phyloP scores from a whole-genome alignment of 2,797 vertebrate species.

The Benthosema pterotum region DNA sequence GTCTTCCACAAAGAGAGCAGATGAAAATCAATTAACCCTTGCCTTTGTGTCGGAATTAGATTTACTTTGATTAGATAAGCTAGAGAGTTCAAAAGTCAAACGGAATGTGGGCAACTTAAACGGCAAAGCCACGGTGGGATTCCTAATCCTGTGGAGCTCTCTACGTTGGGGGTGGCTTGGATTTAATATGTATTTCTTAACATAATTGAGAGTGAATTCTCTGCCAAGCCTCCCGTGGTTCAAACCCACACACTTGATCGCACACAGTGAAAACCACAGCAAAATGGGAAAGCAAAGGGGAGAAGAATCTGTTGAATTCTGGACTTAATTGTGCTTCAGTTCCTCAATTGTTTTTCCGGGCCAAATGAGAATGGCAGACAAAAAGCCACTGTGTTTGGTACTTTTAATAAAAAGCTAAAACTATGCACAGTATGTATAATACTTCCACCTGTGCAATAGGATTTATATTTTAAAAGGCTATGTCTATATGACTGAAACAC shows the following conservation, averaged over 20 bases:
- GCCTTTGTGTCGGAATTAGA: constrained; percentile 34
- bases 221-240: constrained; percentile 28
- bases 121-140: constrained; percentile 45
- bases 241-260: constrained; percentile 14
- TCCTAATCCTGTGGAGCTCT: constrained; percentile 46
- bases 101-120: constrained; percentile 31
- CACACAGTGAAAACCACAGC: constrained; percentile 2
- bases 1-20: background rate
- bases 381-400: constrained; percentile 1
- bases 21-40: constrained; percentile 44
- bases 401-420: background rate
- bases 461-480: too few relatives aligned
- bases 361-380: constrained; percentile 26
- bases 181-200: constrained; percentile 27
- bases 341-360: background rate
- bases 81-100: constrained; percentile 37
- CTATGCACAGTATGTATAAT: background rate
- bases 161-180: constrained; percentile 36
- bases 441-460: background rate
- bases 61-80: constrained; percentile 44
- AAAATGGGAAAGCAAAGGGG: background rate
- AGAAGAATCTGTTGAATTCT: background rate
- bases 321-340: constrained; percentile 3
- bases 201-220: constrained; percentile 25
- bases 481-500: too few relatives aligned